phyloP scores from a whole-genome alignment of 2,888 invertebrate species.

The Polydrusus cervinus region DNA sequence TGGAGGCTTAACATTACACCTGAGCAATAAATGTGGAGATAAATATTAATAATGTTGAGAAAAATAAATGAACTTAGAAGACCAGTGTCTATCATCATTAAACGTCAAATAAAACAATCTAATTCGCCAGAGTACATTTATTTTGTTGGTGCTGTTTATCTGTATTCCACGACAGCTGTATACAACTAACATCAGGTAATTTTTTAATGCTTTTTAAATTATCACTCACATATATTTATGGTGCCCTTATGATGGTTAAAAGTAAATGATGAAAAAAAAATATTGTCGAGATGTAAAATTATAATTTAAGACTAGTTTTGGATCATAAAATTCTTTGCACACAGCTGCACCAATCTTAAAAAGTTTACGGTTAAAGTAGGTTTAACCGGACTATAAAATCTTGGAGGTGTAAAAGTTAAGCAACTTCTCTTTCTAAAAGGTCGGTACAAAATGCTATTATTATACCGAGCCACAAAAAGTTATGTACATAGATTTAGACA shows the following conservation, averaged over 20 bases:
- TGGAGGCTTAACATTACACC: no score
- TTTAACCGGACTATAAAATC: conserved; percentile 26
- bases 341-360: conserved; percentile 37
- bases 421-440: no score
- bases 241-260: conserved; percentile 31
- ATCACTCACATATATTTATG: conserved; percentile 41
- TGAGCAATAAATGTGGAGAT: no score
- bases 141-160: not conserved
- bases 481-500: no score
- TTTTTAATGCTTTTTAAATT: conserved; percentile 49
- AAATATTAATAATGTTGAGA: no score
- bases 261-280: conserved; percentile 24
- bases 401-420: conserved; percentile 11
- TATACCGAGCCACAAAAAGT: no score
- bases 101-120: no score
- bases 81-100: no score
- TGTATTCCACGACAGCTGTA: conserved; percentile 29
- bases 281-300: conserved; percentile 36
- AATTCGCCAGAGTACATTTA: no score
- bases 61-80: no score
- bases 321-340: conserved; percentile 17
- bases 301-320: conserved; percentile 34
- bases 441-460: no score
- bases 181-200: conserved; percentile 14
- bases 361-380: conserved; percentile 22